Evolutionary conservation across 2,888 invertebrate genomes (phyloP).

Genomic region (Eupithecia exiguata): DNA sequence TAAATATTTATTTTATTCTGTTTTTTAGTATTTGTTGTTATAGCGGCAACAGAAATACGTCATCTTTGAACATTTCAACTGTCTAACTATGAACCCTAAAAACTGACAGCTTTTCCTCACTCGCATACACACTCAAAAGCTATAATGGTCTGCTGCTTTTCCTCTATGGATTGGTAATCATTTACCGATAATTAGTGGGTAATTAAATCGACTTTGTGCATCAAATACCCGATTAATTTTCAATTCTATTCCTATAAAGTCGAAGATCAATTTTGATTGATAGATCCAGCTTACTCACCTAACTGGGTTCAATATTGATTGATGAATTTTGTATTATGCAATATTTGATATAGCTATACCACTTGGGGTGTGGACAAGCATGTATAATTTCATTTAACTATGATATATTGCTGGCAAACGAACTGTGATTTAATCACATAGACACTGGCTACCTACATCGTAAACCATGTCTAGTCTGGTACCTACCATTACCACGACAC

Average conservation of each 20-base stretch:
- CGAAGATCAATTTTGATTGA: constrained; percentile 7
- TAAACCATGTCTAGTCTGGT: constrained; percentile 17
- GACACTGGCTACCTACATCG: constrained; percentile 29
- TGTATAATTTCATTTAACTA: constrained; percentile 29
- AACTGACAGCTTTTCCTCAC: too few species aligned
- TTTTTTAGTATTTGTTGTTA: too few species aligned
- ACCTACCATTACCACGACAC: background rate
- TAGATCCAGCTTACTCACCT: constrained; percentile 4
- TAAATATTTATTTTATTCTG: too few species aligned
- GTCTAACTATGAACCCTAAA: too few species aligned
- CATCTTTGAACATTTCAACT: too few species aligned
- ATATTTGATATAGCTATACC: constrained; percentile 20
- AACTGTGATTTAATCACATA: constrained; percentile 35
- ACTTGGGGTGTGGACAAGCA: constrained; percentile 23
- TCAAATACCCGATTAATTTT: background rate
- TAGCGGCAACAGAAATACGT: too few species aligned
- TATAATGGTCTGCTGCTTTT: too few species aligned
- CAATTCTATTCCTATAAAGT: background rate
- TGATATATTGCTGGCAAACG: constrained; percentile 31
- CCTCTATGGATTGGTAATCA: too few species aligned
- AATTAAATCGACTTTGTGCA: background rate
- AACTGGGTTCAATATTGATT: constrained; percentile 18
- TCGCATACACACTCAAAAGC: too few species aligned
- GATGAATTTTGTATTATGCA: constrained; percentile 18
- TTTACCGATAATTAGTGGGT: too few species aligned